Conservation (phyloP, 2,797 vertebrate genomes). For the Myripristis jacobus region DNA sequence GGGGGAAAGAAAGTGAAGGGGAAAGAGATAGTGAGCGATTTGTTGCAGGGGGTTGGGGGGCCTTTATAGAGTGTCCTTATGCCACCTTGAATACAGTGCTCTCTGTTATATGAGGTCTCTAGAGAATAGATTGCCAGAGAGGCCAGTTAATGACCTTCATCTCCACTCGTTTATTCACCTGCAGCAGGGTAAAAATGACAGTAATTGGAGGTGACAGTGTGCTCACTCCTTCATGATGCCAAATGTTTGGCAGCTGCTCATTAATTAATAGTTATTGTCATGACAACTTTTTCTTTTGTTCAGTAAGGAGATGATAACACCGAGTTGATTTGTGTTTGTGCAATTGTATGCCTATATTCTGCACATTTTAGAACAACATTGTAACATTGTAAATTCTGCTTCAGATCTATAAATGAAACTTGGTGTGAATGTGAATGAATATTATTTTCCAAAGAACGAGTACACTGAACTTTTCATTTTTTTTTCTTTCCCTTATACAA, state of each 20-base stretch:
- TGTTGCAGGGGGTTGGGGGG: background rate
- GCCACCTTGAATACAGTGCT: conserved; percentile 55
- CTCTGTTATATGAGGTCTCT: conserved; percentile 34
- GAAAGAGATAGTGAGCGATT: conserved; percentile 26
- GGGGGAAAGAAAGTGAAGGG: conserved; percentile 9
- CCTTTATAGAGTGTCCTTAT: conserved; percentile 39
- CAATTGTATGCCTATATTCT: background rate
- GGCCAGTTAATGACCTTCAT: conserved; percentile 61
- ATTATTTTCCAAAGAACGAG: background rate
- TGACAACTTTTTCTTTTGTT: background rate
- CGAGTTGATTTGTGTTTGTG: background rate
- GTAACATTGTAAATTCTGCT: conserved; percentile 11
- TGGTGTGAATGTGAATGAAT: background rate
- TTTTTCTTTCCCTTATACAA: background rate
- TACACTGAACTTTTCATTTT: background rate
- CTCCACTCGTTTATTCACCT: conserved; percentile 54
- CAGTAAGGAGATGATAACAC: background rate
- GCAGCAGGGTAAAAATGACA: conserved; percentile 55
- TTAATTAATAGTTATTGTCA: conserved; percentile 13
- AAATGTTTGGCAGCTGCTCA: conserved; percentile 38
- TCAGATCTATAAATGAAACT: background rate
- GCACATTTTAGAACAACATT: background rate
- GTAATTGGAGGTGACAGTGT: conserved; percentile 57
- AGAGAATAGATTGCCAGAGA: conserved; percentile 45
- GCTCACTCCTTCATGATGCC: conserved; percentile 19